Conservation (phyloP, 2,797 vertebrate genomes). For the Hapalemur alaotrensis region DNA sequence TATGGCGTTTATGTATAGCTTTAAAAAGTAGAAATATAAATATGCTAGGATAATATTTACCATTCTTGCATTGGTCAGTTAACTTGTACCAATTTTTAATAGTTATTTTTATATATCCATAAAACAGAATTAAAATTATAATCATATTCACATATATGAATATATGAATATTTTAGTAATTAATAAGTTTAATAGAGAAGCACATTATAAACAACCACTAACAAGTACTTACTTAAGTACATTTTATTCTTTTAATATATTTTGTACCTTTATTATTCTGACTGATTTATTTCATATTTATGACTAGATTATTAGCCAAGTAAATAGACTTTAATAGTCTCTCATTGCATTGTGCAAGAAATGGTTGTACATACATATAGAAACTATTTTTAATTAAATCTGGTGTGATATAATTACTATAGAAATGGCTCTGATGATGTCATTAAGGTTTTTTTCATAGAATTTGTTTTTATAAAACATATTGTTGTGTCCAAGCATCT, state of each 20-base stretch:
- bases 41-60: background rate
- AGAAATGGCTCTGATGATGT: conserved; percentile 8
- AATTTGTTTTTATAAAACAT: conserved; percentile 30
- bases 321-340: conserved; percentile 32
- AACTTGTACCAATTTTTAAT: background rate
- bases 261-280: conserved; percentile 32
- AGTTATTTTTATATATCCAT: background rate
- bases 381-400: conserved; percentile 17
- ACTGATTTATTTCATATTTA: conserved; percentile 38
- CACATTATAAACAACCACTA: conserved; percentile 21
- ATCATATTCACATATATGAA: background rate
- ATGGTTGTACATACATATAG: background rate
- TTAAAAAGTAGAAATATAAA: conserved; percentile 34
- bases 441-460: conserved; percentile 5
- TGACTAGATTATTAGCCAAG: conserved; percentile 10
- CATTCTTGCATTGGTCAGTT: conserved; percentile 10
- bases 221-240: conserved; percentile 7
- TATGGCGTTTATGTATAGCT: background rate
- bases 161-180: conserved; percentile 26
- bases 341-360: background rate
- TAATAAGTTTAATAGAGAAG: conserved; percentile 3
- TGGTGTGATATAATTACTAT: background rate
- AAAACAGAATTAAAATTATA: conserved; percentile 47
- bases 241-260: conserved; percentile 31
- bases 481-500: background rate